Base-by-base conservation (phyloP, 2,797 vertebrate species). In the Pelobates cultripes region DNA sequence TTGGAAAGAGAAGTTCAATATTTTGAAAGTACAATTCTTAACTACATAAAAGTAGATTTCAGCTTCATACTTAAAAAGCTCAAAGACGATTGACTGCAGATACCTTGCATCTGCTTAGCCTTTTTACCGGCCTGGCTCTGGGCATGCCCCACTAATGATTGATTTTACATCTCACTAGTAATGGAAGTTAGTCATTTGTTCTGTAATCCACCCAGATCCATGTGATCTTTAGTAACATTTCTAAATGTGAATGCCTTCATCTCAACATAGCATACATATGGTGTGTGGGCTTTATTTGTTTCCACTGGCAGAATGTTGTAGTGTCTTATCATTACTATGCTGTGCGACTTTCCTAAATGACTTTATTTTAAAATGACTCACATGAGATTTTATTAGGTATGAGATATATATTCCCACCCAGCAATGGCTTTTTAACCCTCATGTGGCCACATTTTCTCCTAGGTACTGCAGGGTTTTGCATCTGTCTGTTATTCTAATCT, bases 341-440 rank as follows among this genome's bases (percentile, higher is more conserved):
- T 64, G 67, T 64, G 28, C 72, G 60, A 82, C 45, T 82, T 82
- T 73, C 74, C 80, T 4, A 8, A 75, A 82, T 77, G n/a, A 55
- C 47, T 81, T 82, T 75, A 60, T 69, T 69, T 76, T 17, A 64
- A 64, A 64, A 60, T 77, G 80, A 72, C 66, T 82, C 74, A 82
- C 66, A 67, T 77, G 41, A 44, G 17, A 28, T 77, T 82, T 82
- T 77, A 82, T 81, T 81, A 81, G 55, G 75, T 72, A 71, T 44
- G 74, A 82, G 69, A 72, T 68, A 71, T 66, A 66, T 57, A 53
- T 70, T 82, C 74, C 80, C 80, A 81, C 67, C 73, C 67, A 76
- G 67, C n/a, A 81, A 69, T 69, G 47, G 51, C 51, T 15, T 81
- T 75, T 63, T 51, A 71, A 53, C 72, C 60, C 7, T 15, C 10